Evolutionary conservation across 1,140 invertebrate genomes (phyloP).

Genomic region (Phenacoccus solenopsis): DNA sequence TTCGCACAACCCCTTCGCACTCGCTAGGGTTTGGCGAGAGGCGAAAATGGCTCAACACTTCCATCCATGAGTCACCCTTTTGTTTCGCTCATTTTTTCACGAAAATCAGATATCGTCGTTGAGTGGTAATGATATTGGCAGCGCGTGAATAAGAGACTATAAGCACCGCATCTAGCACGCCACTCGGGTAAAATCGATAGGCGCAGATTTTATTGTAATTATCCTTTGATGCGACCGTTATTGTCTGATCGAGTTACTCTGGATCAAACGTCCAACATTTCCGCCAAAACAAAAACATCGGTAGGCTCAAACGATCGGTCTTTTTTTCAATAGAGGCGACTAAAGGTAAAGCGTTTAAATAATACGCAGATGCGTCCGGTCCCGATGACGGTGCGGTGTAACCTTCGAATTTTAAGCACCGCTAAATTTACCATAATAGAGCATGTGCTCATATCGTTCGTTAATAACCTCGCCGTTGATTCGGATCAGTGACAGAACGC

Average conservation of each 20-base stretch:
- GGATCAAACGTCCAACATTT: too few relatives aligned
- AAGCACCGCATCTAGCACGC: too few relatives aligned
- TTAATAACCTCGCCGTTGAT: background rate
- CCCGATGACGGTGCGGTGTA: too few relatives aligned
- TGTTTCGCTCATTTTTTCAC: background rate
- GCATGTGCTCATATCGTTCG: background rate
- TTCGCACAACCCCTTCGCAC: too few relatives aligned
- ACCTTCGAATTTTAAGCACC: background rate
- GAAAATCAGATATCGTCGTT: background rate
- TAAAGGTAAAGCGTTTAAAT: too few relatives aligned
- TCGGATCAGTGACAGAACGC: background rate
- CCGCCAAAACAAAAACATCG: too few relatives aligned
- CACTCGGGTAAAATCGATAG: too few relatives aligned
- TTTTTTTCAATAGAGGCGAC: too few relatives aligned
- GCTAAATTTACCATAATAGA: background rate
- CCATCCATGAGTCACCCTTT: background rate
- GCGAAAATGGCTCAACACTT: background rate
- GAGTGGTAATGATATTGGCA: background rate
- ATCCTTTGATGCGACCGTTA: background rate
- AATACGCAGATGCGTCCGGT: too few relatives aligned
- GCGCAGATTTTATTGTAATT: background rate
- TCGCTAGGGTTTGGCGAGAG: background rate
- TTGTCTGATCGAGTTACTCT: too few relatives aligned
- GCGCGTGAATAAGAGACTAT: background rate
- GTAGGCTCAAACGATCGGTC: too few relatives aligned